Evolutionary conservation across 2,888 invertebrate species (phyloP).

Genomic region (Caenorhabditis uteleia): DNA sequence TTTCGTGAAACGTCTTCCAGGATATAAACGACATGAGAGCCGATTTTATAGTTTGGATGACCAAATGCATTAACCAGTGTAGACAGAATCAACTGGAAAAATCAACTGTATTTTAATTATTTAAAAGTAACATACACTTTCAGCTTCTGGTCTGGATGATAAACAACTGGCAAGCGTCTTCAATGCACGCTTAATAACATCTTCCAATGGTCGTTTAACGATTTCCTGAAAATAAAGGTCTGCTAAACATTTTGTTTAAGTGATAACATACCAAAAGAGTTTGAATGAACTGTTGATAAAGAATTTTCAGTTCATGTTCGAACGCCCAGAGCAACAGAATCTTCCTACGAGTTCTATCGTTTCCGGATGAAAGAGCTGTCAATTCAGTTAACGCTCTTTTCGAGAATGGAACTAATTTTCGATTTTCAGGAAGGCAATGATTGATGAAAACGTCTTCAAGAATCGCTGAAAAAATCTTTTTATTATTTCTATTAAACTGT

Average conservation of each 20-base stretch:
- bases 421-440: slow-evolving; percentile 76
- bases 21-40: slow-evolving; percentile 85
- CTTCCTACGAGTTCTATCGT: slow-evolving; percentile 72
- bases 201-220: slow-evolving; percentile 81
- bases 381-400: slow-evolving; percentile 70
- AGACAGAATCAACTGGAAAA: slow-evolving; percentile 75
- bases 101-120: neutral
- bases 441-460: slow-evolving; percentile 81
- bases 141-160: slow-evolving; percentile 83
- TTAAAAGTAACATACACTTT: slow-evolving; percentile 76
- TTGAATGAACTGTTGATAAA: slow-evolving; percentile 79
- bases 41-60: slow-evolving; percentile 86
- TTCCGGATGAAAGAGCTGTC: slow-evolving; percentile 74
- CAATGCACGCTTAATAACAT: slow-evolving; percentile 83
- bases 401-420: slow-evolving; percentile 76
- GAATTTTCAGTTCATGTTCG: slow-evolving; percentile 85
- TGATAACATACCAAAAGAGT: slow-evolving; percentile 75
- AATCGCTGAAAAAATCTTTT: slow-evolving; percentile 76
- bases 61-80: slow-evolving; percentile 92
- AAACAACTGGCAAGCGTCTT: slow-evolving; percentile 79
- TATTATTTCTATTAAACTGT: neutral
- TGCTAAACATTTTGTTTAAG: neutral
- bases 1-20: slow-evolving; percentile 82
- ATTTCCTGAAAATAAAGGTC: slow-evolving; percentile 15
- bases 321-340: slow-evolving; percentile 79